Percentiles rank a stretch among this genome's conserved stretches.
These are phyloP conservation scores for Bufo gargarizans DNA, from an alignment of 2,113 vertebrate genomes.

Conservation along the genomic window DNA sequence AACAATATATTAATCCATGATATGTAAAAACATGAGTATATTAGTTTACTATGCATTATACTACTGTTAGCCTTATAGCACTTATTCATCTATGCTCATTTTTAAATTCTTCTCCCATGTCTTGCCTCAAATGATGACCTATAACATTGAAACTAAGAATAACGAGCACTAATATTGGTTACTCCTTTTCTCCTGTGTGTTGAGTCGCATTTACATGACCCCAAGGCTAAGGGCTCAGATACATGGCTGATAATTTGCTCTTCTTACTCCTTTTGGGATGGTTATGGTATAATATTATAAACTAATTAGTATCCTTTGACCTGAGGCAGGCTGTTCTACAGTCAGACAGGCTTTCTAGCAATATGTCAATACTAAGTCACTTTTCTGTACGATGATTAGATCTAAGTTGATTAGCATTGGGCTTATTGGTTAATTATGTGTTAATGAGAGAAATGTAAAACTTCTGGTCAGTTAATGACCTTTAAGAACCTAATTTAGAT, in stretches of 20 bases:
- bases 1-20: too few relatives aligned
- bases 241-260: neutral
- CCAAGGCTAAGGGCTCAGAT: neutral
- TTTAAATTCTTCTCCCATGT: neutral
- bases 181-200: neutral
- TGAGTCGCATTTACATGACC: constrained; percentile 3
- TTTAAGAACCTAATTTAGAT: neutral
- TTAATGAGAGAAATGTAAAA: constrained; percentile 34
- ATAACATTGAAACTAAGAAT: neutral
- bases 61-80: neutral
- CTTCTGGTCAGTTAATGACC: constrained; percentile 4
- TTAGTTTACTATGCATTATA: too few relatives aligned
- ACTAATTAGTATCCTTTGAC: neutral
- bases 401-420: constrained; percentile 14
- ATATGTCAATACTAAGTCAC: constrained; percentile 19
- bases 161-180: neutral
- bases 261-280: neutral
- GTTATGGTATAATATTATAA: constrained; percentile 15
- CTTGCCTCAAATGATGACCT: neutral
- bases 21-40: too few relatives aligned
- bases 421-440: constrained; percentile 27
- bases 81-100: neutral
- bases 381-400: constrained; percentile 18
- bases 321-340: neutral
- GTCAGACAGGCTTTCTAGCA: constrained; percentile 7